These are phyloP conservation scores for Tupaia tana DNA, from an alignment of 2,113 vertebrate genomes.

Conservation along the genomic window DNA sequence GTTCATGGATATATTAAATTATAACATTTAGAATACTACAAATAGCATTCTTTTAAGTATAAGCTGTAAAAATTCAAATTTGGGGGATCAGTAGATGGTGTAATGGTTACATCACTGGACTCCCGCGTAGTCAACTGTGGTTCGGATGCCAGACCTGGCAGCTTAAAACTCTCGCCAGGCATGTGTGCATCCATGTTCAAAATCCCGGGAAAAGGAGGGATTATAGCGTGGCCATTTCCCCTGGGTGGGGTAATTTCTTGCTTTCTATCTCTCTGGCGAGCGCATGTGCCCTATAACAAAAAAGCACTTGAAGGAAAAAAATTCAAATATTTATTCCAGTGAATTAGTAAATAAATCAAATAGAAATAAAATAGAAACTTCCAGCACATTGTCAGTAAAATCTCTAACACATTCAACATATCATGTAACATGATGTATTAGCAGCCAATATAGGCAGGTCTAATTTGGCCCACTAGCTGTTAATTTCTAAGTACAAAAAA, in stretches of 20 bases:
- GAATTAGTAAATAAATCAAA: slow-evolving; percentile 47
- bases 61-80: not conserved
- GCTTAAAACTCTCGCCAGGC: too few species aligned
- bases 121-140: too few species aligned
- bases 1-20: too few species aligned
- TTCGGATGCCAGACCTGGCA: too few species aligned
- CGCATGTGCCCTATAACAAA: too few species aligned
- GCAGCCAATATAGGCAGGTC: not conserved
- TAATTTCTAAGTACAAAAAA: slow-evolving; percentile 12
- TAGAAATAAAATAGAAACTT: slow-evolving; percentile 10
- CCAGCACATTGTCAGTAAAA: slow-evolving; percentile 24
- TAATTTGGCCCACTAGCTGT: not conserved
- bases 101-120: too few species aligned
- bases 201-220: too few species aligned
- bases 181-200: too few species aligned
- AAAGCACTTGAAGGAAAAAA: not conserved
- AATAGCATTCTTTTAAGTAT: slow-evolving; percentile 34
- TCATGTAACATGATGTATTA: not conserved
- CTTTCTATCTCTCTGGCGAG: too few species aligned
- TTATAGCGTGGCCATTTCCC: too few species aligned
- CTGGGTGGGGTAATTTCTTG: too few species aligned
- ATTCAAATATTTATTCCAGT: not conserved
- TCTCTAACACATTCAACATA: not conserved
- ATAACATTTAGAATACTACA: not conserved
- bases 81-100: too few species aligned